Conservation (phyloP, 1,140 invertebrate genomes). For the Asobara japonica region DNA sequence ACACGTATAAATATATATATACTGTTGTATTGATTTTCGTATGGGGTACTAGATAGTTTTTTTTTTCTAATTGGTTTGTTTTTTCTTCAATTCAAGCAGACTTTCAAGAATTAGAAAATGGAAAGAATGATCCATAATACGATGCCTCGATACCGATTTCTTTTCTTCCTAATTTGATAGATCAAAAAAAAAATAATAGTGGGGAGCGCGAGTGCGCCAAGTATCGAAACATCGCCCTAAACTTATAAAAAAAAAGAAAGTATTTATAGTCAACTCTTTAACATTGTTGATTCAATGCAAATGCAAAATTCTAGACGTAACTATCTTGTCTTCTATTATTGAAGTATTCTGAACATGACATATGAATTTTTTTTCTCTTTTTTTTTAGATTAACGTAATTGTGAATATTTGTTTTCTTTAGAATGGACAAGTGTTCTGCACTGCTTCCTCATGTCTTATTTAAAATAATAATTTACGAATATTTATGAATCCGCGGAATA, state of each 20-base stretch:
- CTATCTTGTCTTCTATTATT: background rate
- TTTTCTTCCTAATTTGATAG: background rate
- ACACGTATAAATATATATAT: no score
- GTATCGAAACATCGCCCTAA: background rate
- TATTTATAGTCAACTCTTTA: background rate
- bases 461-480: background rate
- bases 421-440: no score
- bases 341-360: no score
- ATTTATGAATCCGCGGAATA: background rate
- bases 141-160: background rate
- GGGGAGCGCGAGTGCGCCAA: background rate
- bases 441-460: no score
- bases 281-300: background rate
- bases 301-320: background rate
- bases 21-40: background rate
- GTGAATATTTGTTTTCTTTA: no score
- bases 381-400: no score
- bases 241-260: background rate
- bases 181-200: background rate
- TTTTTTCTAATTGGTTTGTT: no score
- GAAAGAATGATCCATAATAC: background rate
- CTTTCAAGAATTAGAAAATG: background rate
- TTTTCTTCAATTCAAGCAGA: background rate
- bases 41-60: no score
- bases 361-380: no score